Evolutionary conservation across 2,797 vertebrate genomes (phyloP), one percentile per base, ranked within the genome.

Genomic region (Thaleichthys pacificus): DNA sequence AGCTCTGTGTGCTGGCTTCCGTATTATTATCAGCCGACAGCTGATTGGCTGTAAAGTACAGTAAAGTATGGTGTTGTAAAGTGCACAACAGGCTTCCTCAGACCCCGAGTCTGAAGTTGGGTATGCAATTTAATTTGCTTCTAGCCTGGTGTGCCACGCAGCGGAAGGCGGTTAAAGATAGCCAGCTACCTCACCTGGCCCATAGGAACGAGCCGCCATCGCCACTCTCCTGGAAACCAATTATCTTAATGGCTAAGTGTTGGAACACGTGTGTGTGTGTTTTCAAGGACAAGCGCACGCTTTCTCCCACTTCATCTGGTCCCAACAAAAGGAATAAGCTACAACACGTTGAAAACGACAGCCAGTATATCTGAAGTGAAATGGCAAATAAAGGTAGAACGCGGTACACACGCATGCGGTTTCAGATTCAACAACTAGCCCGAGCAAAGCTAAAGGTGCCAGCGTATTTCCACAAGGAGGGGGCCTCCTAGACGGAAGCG

Each of bases 211-310:
- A 76, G 63, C 79, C 61, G 56, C 60, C 26, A 71, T 47, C 5
- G n/a, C 47, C 22, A 79, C 42, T 42, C 76, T 78, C 70, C 70
- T 61, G 73, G 68, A 75, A 83, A 51, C n/a, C 78, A 67, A 72
- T 82, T 69, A 57, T 32, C 83, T 70, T 79, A 80, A 85, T 86
- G 84, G 84, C 81, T 86, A 85, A 72, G 70, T 42, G 73, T 70
- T 78, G 67, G 42, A 84, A 79, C 66, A 64, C 67, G 24, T 76
- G 83, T 79, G 21, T 61, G 65, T 67, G 1, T n/a, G 72, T 30
- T 15, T 66, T 68, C 73, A 63, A 74, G 32, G 60, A 61, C 62
- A 61, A 57, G 7, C 71, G 35, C 65, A 69, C 42, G 12, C 64
- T 77, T 76, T 73, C 26, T 68, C 21, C 68, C 56, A 12, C 38